Evolutionary conservation across 2,113 vertebrate genomes (phyloP), one percentile per base, ranked within the genome.

Genomic region (Ciconia boyciana): DNA sequence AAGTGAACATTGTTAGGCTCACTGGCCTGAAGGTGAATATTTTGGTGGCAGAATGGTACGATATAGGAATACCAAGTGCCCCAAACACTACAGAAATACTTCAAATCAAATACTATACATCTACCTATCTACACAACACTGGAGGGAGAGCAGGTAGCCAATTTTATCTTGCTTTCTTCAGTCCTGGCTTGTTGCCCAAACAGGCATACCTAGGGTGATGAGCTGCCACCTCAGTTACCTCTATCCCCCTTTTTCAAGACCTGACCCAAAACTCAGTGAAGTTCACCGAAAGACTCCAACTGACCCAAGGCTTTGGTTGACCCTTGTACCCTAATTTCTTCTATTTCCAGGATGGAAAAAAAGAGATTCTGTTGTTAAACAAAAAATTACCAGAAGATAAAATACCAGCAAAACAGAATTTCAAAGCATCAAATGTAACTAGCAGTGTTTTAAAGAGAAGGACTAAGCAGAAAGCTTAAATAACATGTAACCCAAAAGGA

Each of bases 131-230:
- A 32, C 7, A 20, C 11, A 46, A 55, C n/a, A 16, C 57, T 28
- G 24, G n/a, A 76, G 16, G 39, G 29, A 75, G 20, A 71, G 34
- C 43, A 68, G n/a, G 24, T 6, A 54, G 21, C 9, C 34, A 72
- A 3, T 34, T 85, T 43, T 55, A 11, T 28, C 60, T 34, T 55
- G 9, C 24, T 48, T 57, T 34, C 44, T 80, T 61, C 54, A 48
- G 51, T 49, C 49, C 52, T 44, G 75, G 20, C 52, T 64, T 39
- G 58, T 32, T 76, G 41, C 41, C 86, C 32, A 41, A 29, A 22
- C 20, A 85, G 36, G 20, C 14, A 20, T 11, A 31, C 60, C 0
- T 0, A 58, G 28, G 9, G 13, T 31, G 26, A 62, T 9, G 58
- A 83, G 51, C 34, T 83, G 39, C 21, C 39, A 75, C 24, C 46